Percentiles rank a stretch among this genome's conserved stretches.
Evolutionary conservation across 2,888 invertebrate species (phyloP).

Genomic region (Tachina lurida): DNA sequence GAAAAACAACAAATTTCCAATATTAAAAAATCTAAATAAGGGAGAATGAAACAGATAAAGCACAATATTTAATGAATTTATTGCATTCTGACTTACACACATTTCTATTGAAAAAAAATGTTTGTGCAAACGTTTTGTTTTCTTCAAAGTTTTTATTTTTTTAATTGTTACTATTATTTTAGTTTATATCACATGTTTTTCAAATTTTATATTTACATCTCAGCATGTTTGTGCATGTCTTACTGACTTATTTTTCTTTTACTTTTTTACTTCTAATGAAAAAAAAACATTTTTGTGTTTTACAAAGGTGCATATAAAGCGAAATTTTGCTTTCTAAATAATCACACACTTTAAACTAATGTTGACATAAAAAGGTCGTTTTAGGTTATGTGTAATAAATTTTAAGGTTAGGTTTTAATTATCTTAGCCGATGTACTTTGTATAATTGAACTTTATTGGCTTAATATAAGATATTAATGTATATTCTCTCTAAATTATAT

Average conservation of each 20-base stretch:
- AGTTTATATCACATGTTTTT: conserved; percentile 45
- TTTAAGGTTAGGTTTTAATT: conserved; percentile 15
- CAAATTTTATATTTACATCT: conserved; percentile 42
- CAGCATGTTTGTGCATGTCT: conserved; percentile 70
- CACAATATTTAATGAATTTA: conserved; percentile 3
- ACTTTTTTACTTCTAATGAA: conserved; percentile 36
- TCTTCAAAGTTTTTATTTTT: conserved; percentile 35
- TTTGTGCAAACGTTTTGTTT: conserved; percentile 61
- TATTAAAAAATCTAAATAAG: no score
- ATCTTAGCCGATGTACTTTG: background rate
- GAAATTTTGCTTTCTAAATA: conserved; percentile 44
- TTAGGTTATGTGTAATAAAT: background rate
- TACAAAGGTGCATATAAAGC: conserved; percentile 72
- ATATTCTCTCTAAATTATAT: background rate
- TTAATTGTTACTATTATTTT: conserved; percentile 26
- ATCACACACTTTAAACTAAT: background rate
- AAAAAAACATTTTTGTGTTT: conserved; percentile 38
- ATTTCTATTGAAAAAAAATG: conserved; percentile 36
- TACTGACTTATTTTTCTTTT: conserved; percentile 21
- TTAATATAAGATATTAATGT: conserved; percentile 12
- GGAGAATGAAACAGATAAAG: background rate
- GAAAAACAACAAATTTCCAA: background rate
- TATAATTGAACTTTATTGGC: conserved; percentile 3
- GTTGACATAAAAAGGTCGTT: background rate
- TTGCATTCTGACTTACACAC: conserved; percentile 11